These are phyloP conservation scores for Ormyrus thymus DNA, from an alignment of 2,888 invertebrate genomes.

Conservation along the genomic window DNA sequence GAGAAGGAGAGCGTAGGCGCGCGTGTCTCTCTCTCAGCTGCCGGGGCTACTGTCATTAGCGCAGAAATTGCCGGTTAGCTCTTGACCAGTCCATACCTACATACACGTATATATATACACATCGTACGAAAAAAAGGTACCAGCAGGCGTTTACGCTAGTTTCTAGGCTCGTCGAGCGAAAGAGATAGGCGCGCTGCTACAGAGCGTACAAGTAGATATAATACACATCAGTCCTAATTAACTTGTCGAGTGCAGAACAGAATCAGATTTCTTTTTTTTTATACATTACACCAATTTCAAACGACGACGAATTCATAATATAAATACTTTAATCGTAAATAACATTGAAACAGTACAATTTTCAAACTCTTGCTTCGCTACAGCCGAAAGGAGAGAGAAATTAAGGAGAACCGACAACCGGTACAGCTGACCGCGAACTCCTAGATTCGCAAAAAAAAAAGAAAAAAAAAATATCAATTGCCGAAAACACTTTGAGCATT, in stretches of 20 bases:
- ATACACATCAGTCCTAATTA: constrained; percentile 30
- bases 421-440: not conserved
- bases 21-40: constrained; percentile 24
- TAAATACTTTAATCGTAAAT: constrained; percentile 54
- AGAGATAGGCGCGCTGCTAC: no score
- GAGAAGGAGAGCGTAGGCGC: not conserved
- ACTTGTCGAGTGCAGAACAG: constrained; percentile 40
- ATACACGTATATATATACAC: not conserved
- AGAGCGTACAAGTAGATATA: constrained; percentile 10
- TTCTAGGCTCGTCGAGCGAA: no score
- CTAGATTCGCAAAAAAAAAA: not conserved
- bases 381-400: constrained; percentile 32
- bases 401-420: not conserved
- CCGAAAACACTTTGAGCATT: constrained; percentile 70
- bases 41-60: constrained; percentile 15
- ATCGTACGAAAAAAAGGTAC: constrained; percentile 14
- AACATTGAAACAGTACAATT: constrained; percentile 55
- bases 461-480: constrained; percentile 25
- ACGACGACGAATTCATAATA: constrained; percentile 51
- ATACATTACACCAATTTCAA: constrained; percentile 35
- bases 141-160: no score
- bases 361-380: constrained; percentile 23
- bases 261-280: constrained; percentile 13
- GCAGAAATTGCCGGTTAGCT: constrained; percentile 24
- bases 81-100: not conserved